These are phyloP conservation scores for Oncopeltus fasciatus DNA, from an alignment of 1,140 invertebrate species.

Conservation along the genomic window DNA sequence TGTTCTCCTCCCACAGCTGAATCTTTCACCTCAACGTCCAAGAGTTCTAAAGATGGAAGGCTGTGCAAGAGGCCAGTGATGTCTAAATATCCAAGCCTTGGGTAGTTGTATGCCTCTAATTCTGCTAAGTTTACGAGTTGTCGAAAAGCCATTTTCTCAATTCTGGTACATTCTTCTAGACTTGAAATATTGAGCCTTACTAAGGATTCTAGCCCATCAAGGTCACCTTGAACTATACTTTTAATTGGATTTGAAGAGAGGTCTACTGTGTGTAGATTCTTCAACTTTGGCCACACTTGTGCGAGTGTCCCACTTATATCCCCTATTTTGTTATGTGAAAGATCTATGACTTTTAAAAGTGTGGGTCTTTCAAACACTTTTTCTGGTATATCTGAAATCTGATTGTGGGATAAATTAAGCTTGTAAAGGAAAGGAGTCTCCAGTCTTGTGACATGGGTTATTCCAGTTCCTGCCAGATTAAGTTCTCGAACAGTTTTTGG, in stretches of 20 bases:
- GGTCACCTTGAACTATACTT: slow-evolving; percentile 54
- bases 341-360: slow-evolving; percentile 57
- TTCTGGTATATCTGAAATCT: slow-evolving; percentile 46
- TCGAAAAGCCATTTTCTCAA: slow-evolving; percentile 72
- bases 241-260: slow-evolving; percentile 63
- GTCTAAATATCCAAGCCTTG: slow-evolving; percentile 66
- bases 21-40: slow-evolving; percentile 79
- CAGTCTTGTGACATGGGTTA: slow-evolving; percentile 46
- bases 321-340: slow-evolving; percentile 57
- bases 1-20: slow-evolving; percentile 65
- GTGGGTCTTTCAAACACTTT: slow-evolving; percentile 60
- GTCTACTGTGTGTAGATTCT: slow-evolving; percentile 51
- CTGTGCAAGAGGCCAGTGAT: slow-evolving; percentile 60
- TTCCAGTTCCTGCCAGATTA: slow-evolving; percentile 64
- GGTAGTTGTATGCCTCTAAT: slow-evolving; percentile 56
- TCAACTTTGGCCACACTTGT: slow-evolving; percentile 48
- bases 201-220: slow-evolving; percentile 49
- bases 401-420: slow-evolving; percentile 70
- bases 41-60: slow-evolving; percentile 46
- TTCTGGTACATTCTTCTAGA: slow-evolving; percentile 49
- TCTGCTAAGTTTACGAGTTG: slow-evolving; percentile 49
- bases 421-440: slow-evolving; percentile 74
- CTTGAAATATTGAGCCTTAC: slow-evolving; percentile 48
- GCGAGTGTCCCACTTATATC: slow-evolving; percentile 36
- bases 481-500: slow-evolving; percentile 72